Base-by-base conservation (phyloP, 2,797 vertebrate genomes). In the Spinus olivaceus region DNA sequence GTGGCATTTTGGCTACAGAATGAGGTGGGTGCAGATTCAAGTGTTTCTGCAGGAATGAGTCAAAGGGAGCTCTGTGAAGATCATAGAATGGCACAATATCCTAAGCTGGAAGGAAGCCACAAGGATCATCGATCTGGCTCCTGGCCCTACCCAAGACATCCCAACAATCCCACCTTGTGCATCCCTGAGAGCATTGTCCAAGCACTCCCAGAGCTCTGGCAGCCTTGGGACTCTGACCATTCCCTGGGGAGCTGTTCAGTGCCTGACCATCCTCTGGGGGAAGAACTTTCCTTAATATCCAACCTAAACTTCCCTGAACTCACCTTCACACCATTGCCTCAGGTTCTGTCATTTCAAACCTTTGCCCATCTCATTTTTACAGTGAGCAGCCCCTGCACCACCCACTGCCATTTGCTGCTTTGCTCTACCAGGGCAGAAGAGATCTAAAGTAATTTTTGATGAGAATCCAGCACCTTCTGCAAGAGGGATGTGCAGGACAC, bases 121-220 rank as follows among this genome's bases (percentile, higher is more conserved):
- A 4, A 17, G 22, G 46, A 32, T 59, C 44, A 46, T 10, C 0
- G 0, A 33, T 32, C 46, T 25, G 53, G 1, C 18, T 59, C 25
- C 28, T 23, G 50, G 17, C 5, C 50, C n/a, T 33, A 1, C 10
- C 12, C 22, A 71, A 27, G 19, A 35, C 10, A 35, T 3, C 15
- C 39, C 51, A 65, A 32, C 11, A 46, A 53, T 21, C 57, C n/a
- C 57, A 46, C 2, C 12, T 22, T 33, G 28, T 3, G 16, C 51
- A 49, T 22, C 51, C 20, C 44, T 71, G 33, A 15, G 15, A 59
- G 12, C 0, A 0, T 4, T 59, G 9, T 47, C 13, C 51, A 59
- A 59, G 17, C 3, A 0, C 4, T 35, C 2, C 57, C 35, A 13
- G 39, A 57, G 15, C 10, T 78, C 30, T 33, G 51, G n/a, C 21